Evolutionary conservation across 2,888 invertebrate genomes (phyloP).

Genomic region (Sclerodermus sp.): DNA sequence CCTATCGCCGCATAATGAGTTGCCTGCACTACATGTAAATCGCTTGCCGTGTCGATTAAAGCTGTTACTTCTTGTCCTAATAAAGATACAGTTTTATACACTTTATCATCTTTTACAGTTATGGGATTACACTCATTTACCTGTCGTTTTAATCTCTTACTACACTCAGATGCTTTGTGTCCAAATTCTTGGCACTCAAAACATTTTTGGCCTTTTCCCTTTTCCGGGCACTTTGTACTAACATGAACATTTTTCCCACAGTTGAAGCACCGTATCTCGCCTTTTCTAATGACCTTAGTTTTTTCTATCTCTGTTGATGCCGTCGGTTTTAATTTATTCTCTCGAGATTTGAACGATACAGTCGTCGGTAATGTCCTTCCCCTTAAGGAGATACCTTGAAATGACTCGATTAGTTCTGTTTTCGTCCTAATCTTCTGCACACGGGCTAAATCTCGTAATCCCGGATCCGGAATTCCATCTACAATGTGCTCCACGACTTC

Average conservation of each 20-base stretch:
- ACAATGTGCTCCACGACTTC: slow-evolving; percentile 10
- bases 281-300: background rate
- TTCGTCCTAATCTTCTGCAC: slow-evolving; percentile 9
- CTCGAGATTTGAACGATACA: too few relatives aligned
- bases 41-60: slow-evolving; percentile 8
- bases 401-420: slow-evolving; percentile 6
- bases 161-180: slow-evolving; percentile 1
- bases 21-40: slow-evolving; percentile 3
- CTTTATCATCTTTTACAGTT: background rate
- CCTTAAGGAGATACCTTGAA: slow-evolving; percentile 3
- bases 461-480: slow-evolving; percentile 11
- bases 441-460: slow-evolving; percentile 8
- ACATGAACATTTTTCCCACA: background rate
- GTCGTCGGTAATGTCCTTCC: background rate
- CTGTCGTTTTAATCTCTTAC: background rate
- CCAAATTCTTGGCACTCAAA: slow-evolving; percentile 1
- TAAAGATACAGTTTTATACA: background rate
- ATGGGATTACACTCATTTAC: background rate
- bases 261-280: background rate
- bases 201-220: slow-evolving; percentile 2
- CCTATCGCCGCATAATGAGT: background rate
- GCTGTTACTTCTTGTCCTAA: background rate
- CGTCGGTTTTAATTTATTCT: background rate
- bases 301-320: background rate
- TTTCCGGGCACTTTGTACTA: background rate